Base-by-base conservation (phyloP, 2,888 invertebrate species). In the Melieria crassipennis region DNA sequence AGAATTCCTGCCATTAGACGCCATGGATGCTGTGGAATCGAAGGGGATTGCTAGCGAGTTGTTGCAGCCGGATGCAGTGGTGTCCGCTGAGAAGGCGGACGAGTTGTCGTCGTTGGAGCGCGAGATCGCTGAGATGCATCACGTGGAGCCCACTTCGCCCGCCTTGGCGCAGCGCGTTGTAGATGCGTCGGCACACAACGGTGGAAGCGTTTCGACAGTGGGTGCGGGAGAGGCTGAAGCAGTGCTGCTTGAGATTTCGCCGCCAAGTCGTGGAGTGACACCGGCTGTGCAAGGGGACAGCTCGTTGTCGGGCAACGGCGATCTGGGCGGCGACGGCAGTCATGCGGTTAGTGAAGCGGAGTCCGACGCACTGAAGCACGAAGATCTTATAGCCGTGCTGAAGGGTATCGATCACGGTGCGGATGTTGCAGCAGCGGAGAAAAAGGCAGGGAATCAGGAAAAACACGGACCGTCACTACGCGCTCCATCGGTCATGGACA, bases 401-500 rank as follows among this genome's bases (percentile, higher is more conserved):
- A 90, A 90, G 42, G 88, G 89, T 77, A 88, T 89, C 72, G 89
- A 89, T 87, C 87, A 88, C 75, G 88, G 87, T 46, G 58, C 75
- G 52, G 87, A 70, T 60, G 68, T 70, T 61, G 70, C 68, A 47
- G 63, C 56, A n/a, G 9, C 50, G 2, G 62, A 63, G 9, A 63
- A 67, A 10, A 30, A 11, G n/a, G 16, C 52, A 65, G 13, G 30
- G 30, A 3, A 9, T 4, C 47, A 60, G 46, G 43, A 55, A 50
- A 13, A 7, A 11, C 43, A 48, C 3, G 5, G 7, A 47, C 11
- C 9, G 10, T 9, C 7, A 13, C n/a, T 7, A 10, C 61, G 64
- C 6, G 58, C 61, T 11, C 55, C 58, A 58, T 69, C 48, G 11
- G 58, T 65, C 5, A 71, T 50, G 0, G 71, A 57, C 10, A 57